phyloP scores from a whole-genome alignment of 1,140 invertebrate genomes.

The Pararge aegeria region DNA sequence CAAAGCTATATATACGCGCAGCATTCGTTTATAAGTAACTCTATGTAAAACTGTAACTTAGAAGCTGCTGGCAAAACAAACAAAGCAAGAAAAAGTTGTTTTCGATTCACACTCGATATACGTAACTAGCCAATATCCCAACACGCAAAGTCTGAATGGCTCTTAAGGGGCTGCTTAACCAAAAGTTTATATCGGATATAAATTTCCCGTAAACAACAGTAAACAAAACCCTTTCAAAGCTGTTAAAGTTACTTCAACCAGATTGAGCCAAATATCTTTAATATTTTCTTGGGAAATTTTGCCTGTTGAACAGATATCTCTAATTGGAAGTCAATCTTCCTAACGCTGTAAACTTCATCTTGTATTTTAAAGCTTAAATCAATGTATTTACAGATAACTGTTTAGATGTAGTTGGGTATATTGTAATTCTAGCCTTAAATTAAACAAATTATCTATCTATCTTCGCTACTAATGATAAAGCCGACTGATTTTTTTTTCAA shows the following conservation, averaged over 20 bases:
- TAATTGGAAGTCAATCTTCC: no score
- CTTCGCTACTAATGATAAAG: no score
- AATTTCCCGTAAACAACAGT: constrained; percentile 46
- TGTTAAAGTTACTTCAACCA: constrained; percentile 23
- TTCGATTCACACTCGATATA: background rate
- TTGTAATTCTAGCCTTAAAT: no score
- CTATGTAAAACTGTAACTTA: no score
- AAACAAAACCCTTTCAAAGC: constrained; percentile 43
- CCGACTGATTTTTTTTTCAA: no score
- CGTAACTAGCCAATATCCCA: constrained; percentile 11
- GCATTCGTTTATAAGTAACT: no score
- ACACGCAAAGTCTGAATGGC: constrained; percentile 29
- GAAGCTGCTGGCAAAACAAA: background rate
- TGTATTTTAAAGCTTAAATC: no score
- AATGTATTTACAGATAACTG: no score
- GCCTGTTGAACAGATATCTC: background rate
- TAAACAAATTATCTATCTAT: no score
- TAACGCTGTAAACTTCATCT: no score
- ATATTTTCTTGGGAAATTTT: constrained; percentile 30
- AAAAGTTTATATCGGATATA: constrained; percentile 46
- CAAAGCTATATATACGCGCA: no score
- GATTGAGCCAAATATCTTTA: constrained; percentile 37
- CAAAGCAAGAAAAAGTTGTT: background rate
- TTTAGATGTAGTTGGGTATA: no score
- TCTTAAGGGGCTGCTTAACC: constrained; percentile 51